Conservation (phyloP, 2,113 vertebrate genomes). For the Malurus cyaneus region DNA sequence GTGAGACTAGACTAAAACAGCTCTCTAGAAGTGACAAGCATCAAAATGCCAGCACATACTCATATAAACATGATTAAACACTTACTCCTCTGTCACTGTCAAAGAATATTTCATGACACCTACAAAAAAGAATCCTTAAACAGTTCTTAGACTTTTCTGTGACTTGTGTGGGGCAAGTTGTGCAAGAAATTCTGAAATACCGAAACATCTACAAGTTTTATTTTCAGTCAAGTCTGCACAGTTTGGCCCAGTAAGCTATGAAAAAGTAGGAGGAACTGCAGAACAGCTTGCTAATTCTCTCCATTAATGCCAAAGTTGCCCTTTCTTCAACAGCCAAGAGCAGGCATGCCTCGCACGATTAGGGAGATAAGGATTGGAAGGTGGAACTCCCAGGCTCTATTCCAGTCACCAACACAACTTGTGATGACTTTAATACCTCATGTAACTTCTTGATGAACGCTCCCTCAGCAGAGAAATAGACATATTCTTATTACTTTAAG, state of each 20-base stretch:
- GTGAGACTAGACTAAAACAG: not conserved
- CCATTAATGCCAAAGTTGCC: constrained; percentile 27
- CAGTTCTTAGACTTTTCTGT: constrained; percentile 24
- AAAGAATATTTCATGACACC: constrained; percentile 43
- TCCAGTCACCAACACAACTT: not conserved
- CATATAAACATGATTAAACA: constrained; percentile 16
- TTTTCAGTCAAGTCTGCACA: constrained; percentile 37
- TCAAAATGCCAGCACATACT: constrained; percentile 27
- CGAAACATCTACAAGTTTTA: constrained; percentile 11
- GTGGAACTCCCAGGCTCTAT: not conserved
- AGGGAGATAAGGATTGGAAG: not conserved
- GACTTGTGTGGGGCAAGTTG: not conserved
- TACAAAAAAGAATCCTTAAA: constrained; percentile 42
- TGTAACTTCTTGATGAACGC: not conserved
- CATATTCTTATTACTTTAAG: not conserved
- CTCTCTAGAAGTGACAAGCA: not conserved
- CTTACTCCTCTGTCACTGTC: constrained; percentile 26
- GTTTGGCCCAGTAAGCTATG: constrained; percentile 11
- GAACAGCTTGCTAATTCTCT: constrained; percentile 35
- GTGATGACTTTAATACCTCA: not conserved
- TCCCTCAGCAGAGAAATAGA: not conserved
- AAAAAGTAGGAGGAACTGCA: constrained; percentile 49
- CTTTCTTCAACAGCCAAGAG: constrained; percentile 18
- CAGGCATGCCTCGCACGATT: not conserved
- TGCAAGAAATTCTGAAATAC: constrained; percentile 9